Conservation (phyloP, 2,888 invertebrate species). For the Caenorhabditis sp. region DNA sequence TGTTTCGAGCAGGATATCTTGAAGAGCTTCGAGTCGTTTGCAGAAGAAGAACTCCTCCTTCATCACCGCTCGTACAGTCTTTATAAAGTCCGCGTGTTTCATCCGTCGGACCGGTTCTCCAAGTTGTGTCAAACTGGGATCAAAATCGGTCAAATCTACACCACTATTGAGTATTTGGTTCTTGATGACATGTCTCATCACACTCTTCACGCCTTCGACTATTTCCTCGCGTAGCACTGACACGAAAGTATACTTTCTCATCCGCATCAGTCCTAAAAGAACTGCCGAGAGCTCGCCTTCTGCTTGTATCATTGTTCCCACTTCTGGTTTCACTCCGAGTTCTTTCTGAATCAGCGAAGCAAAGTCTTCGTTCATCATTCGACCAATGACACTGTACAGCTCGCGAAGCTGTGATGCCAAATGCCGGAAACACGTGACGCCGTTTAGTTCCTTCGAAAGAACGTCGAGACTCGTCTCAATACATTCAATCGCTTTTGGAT, state of each 20-base stretch:
- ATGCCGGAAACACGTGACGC: constrained; percentile 95
- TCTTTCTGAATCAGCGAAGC: constrained; percentile 93
- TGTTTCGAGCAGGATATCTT: constrained; percentile 66
- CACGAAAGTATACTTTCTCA: constrained; percentile 92
- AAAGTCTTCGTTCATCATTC: constrained; percentile 97
- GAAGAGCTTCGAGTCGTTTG: constrained; percentile 86
- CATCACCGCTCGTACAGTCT: constrained; percentile 87
- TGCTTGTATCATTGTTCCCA: constrained; percentile 81
- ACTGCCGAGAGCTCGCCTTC: constrained; percentile 91
- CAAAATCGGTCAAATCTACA: constrained; percentile 73
- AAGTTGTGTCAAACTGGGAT: constrained; percentile 83
- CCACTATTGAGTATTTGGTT: constrained; percentile 74
- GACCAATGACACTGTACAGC: constrained; percentile 95
- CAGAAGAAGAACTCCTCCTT: constrained; percentile 88
- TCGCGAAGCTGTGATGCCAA: constrained; percentile 95
- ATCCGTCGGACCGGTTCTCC: constrained; percentile 87
- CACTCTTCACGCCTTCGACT: constrained; percentile 83
- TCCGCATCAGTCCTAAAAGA: constrained; percentile 92
- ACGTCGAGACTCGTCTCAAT: constrained; percentile 94
- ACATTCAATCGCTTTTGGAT: constrained; percentile 93
- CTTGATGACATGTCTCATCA: constrained; percentile 76
- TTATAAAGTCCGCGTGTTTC: constrained; percentile 88
- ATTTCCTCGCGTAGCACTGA: constrained; percentile 89
- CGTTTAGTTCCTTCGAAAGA: constrained; percentile 91
- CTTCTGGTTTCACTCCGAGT: constrained; percentile 86